Evolutionary conservation across 2,888 invertebrate genomes (phyloP).

Genomic region (Tinea pellionella): DNA sequence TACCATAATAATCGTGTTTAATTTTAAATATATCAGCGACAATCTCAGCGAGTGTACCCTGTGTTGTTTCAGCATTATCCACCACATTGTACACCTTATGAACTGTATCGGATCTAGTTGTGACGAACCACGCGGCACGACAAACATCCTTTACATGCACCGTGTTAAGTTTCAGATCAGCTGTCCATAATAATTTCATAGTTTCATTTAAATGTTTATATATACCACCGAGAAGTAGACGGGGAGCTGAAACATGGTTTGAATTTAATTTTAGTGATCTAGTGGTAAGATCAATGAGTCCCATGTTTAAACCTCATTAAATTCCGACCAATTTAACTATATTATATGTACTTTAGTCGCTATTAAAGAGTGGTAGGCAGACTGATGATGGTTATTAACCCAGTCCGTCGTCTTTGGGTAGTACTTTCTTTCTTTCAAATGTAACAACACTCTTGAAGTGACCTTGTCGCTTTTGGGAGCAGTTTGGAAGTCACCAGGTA

Average conservation of each 20-base stretch:
- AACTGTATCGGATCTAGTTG: slow-evolving; percentile 56
- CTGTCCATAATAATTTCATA: slow-evolving; percentile 92
- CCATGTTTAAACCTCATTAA: too few relatives aligned
- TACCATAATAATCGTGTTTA: slow-evolving; percentile 88
- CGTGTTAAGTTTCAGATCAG: slow-evolving; percentile 86
- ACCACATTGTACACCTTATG: slow-evolving; percentile 83
- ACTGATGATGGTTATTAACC: too few relatives aligned
- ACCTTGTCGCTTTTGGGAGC: too few relatives aligned
- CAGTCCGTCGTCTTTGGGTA: too few relatives aligned
- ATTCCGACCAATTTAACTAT: neutral
- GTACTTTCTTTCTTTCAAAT: too few relatives aligned
- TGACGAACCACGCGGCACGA: slow-evolving; percentile 82
- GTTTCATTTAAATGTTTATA: slow-evolving; percentile 90
- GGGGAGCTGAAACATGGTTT: slow-evolving; percentile 71
- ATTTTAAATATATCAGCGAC: slow-evolving; percentile 87
- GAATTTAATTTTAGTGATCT: too few relatives aligned
- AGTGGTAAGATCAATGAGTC: too few relatives aligned
- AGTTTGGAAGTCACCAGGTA: too few relatives aligned
- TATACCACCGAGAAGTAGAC: slow-evolving; percentile 87
- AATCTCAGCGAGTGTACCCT: slow-evolving; percentile 84
- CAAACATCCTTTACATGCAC: slow-evolving; percentile 89
- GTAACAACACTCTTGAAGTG: too few relatives aligned
- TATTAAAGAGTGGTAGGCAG: too few relatives aligned
- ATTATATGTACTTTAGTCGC: too few relatives aligned
- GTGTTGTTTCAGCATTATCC: slow-evolving; percentile 85